Evolutionary conservation across 2,888 invertebrate species (phyloP), one percentile per base, ranked within the genome.

Genomic region (Mantis religiosa): DNA sequence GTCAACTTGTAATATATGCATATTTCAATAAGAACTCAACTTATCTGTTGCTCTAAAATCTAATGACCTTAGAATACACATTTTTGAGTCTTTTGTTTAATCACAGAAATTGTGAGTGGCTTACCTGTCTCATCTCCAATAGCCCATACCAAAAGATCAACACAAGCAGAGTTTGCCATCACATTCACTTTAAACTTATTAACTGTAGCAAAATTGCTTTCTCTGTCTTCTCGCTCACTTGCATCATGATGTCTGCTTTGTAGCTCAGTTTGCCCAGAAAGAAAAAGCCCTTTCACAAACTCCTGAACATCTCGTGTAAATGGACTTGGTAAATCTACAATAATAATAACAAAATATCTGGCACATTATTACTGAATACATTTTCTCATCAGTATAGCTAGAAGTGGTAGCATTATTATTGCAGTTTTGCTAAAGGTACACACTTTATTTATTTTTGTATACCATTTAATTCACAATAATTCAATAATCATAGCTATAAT

Each of bases 91-190:
- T 34, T 34, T 34, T 7, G n/a, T 34, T 34, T 12, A 41, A 41
- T 41, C 12, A 41, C 41, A 1, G 9, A 41, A 41, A 41, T 41
- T 41, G 41, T 12, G 7, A 85, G 54, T 28, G 47, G 91, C 93
- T 94, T 93, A 98, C 98, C 98, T 92, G 98, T 97, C 94, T 99
- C 99, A 93, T 99, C 99, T 1, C 97, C 97, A 91, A 99, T 98
- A 0, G 99, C 98, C 99, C 99, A 99, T 54, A 99, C 99, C 2
- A 99, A 95, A 12, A 99, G 94, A 93, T 99, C 99, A 0, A 99
- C 98, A 92, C 99, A 99, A 0, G 98, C 98, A 0, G 99, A 98
- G 93, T 99, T 99, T 0, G 98, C 98, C 96, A 98, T 98, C 0
- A 99, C 98, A 92, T 98, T 98, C 82, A 98, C 96, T 94, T 98